Conservation (phyloP, 1,140 invertebrate genomes). For the Armadillidium nasatum region DNA sequence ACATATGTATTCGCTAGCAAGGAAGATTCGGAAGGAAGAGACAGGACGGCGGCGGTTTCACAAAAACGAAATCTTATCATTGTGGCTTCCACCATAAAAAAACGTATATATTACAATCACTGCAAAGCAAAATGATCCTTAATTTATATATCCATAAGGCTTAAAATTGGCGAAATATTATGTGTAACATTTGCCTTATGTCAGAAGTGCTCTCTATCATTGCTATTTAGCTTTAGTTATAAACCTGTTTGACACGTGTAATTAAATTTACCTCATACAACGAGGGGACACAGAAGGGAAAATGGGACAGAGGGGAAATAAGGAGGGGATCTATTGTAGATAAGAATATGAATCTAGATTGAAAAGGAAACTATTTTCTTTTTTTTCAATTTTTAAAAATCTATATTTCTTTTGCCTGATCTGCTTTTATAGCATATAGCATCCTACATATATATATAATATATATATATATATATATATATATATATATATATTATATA, state of each 20-base stretch:
- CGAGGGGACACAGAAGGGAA: background rate
- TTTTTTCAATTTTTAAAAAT: too few relatives aligned
- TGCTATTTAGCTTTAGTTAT: constrained; percentile 20
- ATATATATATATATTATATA: too few relatives aligned
- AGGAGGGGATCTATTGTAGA: too few relatives aligned
- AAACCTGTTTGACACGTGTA: constrained; percentile 24
- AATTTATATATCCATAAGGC: background rate
- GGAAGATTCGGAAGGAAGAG: too few relatives aligned
- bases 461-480: too few relatives aligned
- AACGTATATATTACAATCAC: too few relatives aligned
- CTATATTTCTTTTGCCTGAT: too few relatives aligned
- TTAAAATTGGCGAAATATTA: too few relatives aligned
- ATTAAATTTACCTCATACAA: constrained; percentile 21
- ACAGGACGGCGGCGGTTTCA: background rate
- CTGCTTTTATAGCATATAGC: too few relatives aligned
- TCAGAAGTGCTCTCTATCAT: constrained; percentile 16
- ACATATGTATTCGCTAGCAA: background rate
- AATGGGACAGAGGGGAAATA: background rate
- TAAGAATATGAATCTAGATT: too few relatives aligned
- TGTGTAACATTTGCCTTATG: background rate
- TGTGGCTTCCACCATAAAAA: background rate
- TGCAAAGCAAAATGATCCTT: background rate
- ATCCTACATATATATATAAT: too few relatives aligned
- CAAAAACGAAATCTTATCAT: constrained; percentile 10
- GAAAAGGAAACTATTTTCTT: too few relatives aligned